Evolutionary conservation across 2,797 vertebrate species (phyloP).

Genomic region (Nyctalus aviator): DNA sequence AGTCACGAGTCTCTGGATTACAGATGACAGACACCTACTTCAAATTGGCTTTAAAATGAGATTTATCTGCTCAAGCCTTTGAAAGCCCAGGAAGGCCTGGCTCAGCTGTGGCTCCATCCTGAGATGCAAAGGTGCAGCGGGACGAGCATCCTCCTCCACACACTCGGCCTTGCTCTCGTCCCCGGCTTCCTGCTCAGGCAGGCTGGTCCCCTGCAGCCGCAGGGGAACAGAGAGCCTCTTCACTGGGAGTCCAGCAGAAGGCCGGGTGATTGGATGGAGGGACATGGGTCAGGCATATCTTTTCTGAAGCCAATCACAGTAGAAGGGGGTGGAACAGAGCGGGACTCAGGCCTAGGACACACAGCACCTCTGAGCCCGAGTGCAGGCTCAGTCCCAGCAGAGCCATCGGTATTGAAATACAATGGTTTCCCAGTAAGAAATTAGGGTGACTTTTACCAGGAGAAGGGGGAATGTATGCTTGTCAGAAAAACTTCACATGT

Average conservation of each 20-base stretch:
- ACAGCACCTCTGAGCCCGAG: background rate
- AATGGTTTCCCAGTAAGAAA: background rate
- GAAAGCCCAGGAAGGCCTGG: background rate
- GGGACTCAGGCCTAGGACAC: background rate
- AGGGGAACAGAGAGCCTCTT: background rate
- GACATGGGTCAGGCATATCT: background rate
- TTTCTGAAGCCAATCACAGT: background rate
- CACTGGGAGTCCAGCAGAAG: background rate
- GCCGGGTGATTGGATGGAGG: background rate
- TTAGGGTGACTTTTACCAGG: background rate
- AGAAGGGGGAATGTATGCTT: background rate
- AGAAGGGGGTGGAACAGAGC: background rate
- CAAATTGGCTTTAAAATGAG: background rate
- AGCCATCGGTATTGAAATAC: background rate
- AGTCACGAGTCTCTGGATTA: background rate
- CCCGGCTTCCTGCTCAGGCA: background rate
- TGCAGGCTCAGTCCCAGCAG: background rate
- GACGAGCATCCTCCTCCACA: accelerated
- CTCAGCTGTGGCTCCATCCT: background rate
- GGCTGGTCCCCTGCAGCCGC: background rate
- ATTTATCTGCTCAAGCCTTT: background rate
- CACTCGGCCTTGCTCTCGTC: accelerated
- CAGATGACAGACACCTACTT: background rate
- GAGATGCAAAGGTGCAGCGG: background rate
- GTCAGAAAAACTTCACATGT: background rate